A percentile compares a stretch with the other conserved stretches of the same genome.
Conservation (phyloP, 2,113 vertebrate species). For the Trachemys scripta region DNA sequence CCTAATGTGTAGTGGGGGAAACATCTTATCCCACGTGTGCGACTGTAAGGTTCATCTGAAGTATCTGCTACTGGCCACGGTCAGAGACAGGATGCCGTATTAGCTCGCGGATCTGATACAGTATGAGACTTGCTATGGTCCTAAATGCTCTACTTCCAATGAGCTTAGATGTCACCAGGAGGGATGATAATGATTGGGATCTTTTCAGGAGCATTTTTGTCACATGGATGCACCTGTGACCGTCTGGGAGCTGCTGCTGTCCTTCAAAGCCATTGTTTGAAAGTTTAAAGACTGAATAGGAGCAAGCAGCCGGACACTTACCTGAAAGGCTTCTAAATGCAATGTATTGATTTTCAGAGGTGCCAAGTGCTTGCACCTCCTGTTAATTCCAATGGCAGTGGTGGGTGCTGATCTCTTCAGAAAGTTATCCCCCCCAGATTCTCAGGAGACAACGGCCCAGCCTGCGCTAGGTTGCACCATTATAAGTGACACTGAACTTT, state of each 20-base stretch:
- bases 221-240: neutral
- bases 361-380: neutral
- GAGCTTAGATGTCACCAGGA: neutral
- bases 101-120: neutral
- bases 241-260: neutral
- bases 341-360: neutral
- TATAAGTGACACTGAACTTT: neutral
- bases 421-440: neutral
- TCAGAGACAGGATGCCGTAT: neutral
- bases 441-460: neutral
- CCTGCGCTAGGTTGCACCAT: neutral
- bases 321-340: neutral
- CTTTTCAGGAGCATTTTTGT: neutral
- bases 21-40: neutral
- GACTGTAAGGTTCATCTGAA: neutral
- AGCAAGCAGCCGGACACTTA: neutral
- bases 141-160: neutral
- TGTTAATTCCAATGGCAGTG: fast-evolving
- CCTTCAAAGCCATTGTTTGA: neutral
- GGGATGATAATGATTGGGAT: neutral
- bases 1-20: neutral
- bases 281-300: neutral
- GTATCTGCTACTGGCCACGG: neutral
- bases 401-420: neutral
- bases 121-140: neutral